These are phyloP conservation scores for Brachyhypopomus gauderio DNA, from an alignment of 2,113 vertebrate genomes.

Conservation along the genomic window DNA sequence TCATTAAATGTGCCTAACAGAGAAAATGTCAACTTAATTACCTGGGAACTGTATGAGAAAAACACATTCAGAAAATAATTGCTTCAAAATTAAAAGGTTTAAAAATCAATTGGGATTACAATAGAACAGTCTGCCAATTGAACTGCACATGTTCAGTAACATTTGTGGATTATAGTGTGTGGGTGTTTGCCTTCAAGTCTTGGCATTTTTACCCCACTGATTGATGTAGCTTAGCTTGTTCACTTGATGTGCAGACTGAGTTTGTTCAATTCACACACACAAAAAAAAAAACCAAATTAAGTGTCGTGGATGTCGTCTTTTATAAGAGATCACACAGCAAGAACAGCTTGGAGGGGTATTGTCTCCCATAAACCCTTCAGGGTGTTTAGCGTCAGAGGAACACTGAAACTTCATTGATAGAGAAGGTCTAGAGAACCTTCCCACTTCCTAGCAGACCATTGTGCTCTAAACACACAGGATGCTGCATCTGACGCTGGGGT, in stretches of 20 bases:
- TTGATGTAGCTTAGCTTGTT: neutral
- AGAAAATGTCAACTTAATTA: neutral
- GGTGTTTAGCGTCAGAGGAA: conserved; percentile 59
- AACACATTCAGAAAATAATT: neutral
- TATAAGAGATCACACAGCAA: neutral
- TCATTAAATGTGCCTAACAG: neutral
- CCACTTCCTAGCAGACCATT: conserved; percentile 66
- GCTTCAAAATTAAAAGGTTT: neutral
- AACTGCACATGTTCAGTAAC: neutral
- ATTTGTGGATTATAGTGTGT: neutral
- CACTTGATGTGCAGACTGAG: neutral
- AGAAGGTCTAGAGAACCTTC: conserved; percentile 57
- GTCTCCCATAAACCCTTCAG: conserved; percentile 42
- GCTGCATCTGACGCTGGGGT: conserved; percentile 63
- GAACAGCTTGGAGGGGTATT: neutral
- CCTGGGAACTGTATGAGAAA: neutral
- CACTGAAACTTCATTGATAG: conserved; percentile 63
- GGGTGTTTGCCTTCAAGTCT: neutral
- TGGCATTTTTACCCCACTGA: neutral
- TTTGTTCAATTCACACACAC: neutral
- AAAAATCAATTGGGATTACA: neutral
- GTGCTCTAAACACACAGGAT: conserved; percentile 72
- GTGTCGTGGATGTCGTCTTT: neutral
- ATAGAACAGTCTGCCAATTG: neutral
- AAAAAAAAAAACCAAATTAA: neutral